Percentiles rank a stretch among this genome's conserved stretches.
Conservation (phyloP, 2,113 vertebrate genomes). For the Brachyistius frenatus region DNA sequence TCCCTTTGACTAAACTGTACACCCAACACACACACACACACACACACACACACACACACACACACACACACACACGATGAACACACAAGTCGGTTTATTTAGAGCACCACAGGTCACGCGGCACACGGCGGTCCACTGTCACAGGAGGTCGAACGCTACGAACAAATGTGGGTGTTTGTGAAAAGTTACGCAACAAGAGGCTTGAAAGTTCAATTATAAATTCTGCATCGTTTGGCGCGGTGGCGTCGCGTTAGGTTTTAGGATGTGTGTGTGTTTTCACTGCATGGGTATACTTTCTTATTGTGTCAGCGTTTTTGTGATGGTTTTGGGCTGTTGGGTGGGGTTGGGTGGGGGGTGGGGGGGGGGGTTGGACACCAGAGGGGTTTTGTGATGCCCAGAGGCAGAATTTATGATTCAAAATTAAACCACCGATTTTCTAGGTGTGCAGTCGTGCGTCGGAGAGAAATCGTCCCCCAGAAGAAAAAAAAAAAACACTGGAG, state of each 20-base stretch:
- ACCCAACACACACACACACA: constrained; percentile 41
- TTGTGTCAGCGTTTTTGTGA: constrained; percentile 35
- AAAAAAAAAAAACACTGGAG: neutral
- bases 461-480: constrained; percentile 41
- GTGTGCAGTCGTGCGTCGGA: neutral
- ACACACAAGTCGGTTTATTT: constrained; percentile 41
- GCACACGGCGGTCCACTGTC: constrained; percentile 54
- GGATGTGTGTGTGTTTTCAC: constrained; percentile 25
- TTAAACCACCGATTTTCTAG: constrained; percentile 10
- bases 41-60: constrained; percentile 15
- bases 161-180: constrained; percentile 28
- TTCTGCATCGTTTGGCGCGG: constrained; percentile 59
- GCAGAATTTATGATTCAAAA: constrained; percentile 59
- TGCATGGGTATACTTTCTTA: constrained; percentile 49
- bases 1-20: constrained; percentile 31
- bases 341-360: too few species aligned
- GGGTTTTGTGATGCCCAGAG: constrained; percentile 18
- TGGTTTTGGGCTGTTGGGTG: neutral
- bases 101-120: constrained; percentile 47
- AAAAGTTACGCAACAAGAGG: constrained; percentile 37
- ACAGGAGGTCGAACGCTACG: constrained; percentile 20
- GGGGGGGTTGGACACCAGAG: neutral
- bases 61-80: constrained; percentile 8
- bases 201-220: constrained; percentile 43
- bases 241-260: constrained; percentile 40